Conservation (phyloP, 2,113 vertebrate species). For the Sapajus apella region DNA sequence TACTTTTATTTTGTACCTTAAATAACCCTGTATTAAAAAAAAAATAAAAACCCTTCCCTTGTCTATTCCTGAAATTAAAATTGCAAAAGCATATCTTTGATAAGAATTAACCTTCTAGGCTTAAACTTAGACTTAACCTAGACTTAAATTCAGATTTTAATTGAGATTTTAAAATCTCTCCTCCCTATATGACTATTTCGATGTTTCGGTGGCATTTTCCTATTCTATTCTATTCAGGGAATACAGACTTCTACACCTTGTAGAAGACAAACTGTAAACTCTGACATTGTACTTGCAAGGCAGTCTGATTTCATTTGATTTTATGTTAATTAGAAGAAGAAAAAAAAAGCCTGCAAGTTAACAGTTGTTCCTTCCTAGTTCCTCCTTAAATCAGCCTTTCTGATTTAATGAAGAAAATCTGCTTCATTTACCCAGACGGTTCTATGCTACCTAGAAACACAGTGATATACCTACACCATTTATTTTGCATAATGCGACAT, state of each 20-base stretch:
- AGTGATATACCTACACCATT: background rate
- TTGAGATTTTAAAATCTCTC: constrained; percentile 29
- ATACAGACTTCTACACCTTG: background rate
- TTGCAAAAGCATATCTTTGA: background rate
- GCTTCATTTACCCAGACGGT: constrained; percentile 70
- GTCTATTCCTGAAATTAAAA: constrained; percentile 24
- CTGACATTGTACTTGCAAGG: background rate
- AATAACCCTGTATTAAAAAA: background rate
- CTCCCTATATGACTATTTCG: background rate
- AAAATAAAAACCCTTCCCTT: background rate
- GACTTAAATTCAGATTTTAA: background rate
- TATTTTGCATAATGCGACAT: constrained; percentile 54
- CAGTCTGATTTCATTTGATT: background rate
- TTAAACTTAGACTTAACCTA: background rate
- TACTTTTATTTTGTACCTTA: background rate
- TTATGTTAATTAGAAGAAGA: constrained; percentile 40
- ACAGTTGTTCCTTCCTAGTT: background rate
- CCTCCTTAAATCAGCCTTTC: constrained; percentile 39
- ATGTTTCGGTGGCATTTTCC: background rate
- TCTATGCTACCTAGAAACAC: constrained; percentile 57
- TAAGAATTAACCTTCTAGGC: background rate
- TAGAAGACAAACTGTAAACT: background rate
- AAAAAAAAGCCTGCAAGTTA: background rate
- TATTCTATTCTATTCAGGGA: background rate
- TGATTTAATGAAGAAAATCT: constrained; percentile 53